Base-by-base conservation (phyloP, 2,888 invertebrate species). In the Cheilosia variabilis region DNA sequence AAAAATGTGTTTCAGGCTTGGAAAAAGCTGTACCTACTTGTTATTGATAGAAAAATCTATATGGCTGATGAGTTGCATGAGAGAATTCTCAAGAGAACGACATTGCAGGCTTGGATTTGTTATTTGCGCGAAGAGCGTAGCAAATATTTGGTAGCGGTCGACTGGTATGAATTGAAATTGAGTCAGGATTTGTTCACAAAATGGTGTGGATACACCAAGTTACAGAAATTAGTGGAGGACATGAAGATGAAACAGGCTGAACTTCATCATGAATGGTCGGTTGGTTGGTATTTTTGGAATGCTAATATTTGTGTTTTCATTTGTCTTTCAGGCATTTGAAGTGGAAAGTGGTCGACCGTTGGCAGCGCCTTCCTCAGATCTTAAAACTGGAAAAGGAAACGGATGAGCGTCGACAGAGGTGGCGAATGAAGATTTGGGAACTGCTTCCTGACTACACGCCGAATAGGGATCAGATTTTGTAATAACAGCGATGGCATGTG, bases 371-470 rank as follows among this genome's bases (percentile, higher is more conserved):
- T 76, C 95, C 95, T 3, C 94, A 94, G 52, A 92, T 96, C 52
- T 93, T 95, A 71, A 93, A 94, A 79, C 90, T 95, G 81, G 94
- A 95, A 90, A 94, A 94, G 87, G 94, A 95, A 87, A 95, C 95
- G 87, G 95, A 96, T 88, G 93, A 93, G 71, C 93, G 95, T 58
- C 95, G 95, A 89, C 93, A 94, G 87, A 94, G 94, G 89, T 96
- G 96, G 96, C 93, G 96, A 60, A 93, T 95, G 89, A 95, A 95
- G 91, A 96, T 96, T 13, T 94, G 95, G 92, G 95, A 95, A 91
- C 93, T 96, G 53, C 92, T 96, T 69, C 96, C 96, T 0, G 95
- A 96, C 90, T 96, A 95, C 89, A 93, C 92, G 63, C 95, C 95
- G 2, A 89, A 88, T 83, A 73, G 87, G 62, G 89, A 89, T 80